A percentile compares a stretch with the other conserved stretches of the same genome.
Conservation (phyloP, 2,113 vertebrate species). For the Castor canadensis region DNA sequence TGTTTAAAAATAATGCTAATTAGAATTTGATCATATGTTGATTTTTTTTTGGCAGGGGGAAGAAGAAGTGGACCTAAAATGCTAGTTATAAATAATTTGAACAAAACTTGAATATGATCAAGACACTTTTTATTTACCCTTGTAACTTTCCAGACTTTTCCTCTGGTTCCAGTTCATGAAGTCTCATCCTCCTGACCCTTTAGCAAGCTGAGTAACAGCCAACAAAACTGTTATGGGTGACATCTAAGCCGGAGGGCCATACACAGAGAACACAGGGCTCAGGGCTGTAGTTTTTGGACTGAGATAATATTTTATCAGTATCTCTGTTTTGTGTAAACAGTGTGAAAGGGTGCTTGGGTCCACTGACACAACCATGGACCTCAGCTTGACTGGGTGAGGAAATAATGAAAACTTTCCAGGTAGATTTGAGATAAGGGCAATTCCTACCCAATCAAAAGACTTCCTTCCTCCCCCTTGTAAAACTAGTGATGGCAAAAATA, state of each 20-base stretch:
- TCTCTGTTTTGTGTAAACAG: not conserved
- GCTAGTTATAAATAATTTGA: not conserved
- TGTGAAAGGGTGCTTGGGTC: not conserved
- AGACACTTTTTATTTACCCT: not conserved
- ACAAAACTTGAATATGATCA: not conserved
- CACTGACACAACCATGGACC: not conserved
- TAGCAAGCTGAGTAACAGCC: not conserved
- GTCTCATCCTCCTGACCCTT: not conserved
- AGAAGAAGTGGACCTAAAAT: not conserved
- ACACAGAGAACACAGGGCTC: not conserved
- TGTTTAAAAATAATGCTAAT: not conserved
- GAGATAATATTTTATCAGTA: not conserved
- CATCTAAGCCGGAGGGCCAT: not conserved
- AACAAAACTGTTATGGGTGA: conserved; percentile 10
- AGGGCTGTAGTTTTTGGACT: not conserved
- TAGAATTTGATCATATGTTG: conserved; percentile 7
- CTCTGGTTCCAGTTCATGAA: conserved; percentile 1
- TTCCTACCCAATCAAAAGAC: not conserved
- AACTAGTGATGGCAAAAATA: not conserved
- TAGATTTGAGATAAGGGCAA: not conserved
- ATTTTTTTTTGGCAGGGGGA: not conserved
- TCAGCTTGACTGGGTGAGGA: not conserved
- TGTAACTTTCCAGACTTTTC: not conserved
- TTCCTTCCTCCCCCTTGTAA: not conserved
- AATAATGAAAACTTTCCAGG: not conserved